Evolutionary conservation across 2,888 invertebrate genomes (phyloP), one percentile per base, ranked within the genome.

Genomic region (Pandemis corylana): DNA sequence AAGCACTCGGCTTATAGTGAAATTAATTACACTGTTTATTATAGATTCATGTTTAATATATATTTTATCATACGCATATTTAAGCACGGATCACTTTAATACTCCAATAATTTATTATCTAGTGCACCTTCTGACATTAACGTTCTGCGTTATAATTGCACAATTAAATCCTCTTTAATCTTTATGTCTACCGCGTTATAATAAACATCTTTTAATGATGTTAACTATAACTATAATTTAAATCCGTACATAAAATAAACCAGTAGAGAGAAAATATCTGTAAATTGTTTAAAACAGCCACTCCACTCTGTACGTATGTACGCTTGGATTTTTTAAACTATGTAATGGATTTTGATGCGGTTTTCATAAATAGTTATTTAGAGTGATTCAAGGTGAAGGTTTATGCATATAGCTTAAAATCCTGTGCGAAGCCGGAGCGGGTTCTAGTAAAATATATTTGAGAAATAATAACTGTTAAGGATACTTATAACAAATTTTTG

Each of bases 21-120:
- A 71, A 67, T 71, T 20, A 53, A 71, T 63, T 41, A 53, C 46
- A 51, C 42, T 70, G 71, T 75, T 71, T 71, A 63, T 69, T 67
- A 71, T 44, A 62, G 12, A 65, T 71, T 67, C 13, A 70, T 28
- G 5, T 15, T 68, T 49, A 56, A 15, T 9, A 36, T 51, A 7
- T 68, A 41, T 68, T 68, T 64, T 66, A 62, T 70, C 66, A 61
- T 59, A 49, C 28, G 15, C 61, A 9, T 59, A 63, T 49, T 63
- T 51, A 51, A 59, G 63, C 9, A 41, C 49, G 51, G 49, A 65
- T 69, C 64, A 69, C 28, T 73, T 73, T 59, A 65, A 65, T 65
- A 53, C 51, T 13, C 2, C 20, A 64, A 53, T 36, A 41, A 65
- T 51, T 59, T 6, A 49, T 59, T 59, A 69, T 69, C 56, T 65